Evolutionary conservation across 2,888 invertebrate genomes (phyloP), one percentile per base, ranked within the genome.

Genomic region (Conchocele bisecta): DNA sequence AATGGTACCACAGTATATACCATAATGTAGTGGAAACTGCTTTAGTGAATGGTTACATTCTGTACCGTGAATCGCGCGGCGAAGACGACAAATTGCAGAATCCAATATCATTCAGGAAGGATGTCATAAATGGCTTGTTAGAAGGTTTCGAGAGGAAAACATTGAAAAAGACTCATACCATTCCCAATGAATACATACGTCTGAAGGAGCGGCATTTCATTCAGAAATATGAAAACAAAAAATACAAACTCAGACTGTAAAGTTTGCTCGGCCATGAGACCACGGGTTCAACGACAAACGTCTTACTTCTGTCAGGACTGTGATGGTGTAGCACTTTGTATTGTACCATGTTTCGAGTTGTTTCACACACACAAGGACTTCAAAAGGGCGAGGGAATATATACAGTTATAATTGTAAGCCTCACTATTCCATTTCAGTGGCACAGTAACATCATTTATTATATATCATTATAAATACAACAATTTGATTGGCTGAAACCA

Each of bases 1-100:
- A 73, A 50, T 76, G 66, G 73, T 73, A 73, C 39, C 39, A 50
- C 7, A 15, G 66, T 1, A 31, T 76, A 4, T 73, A 48, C 35
- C 76, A 73, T 26, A 48, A 39, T n/a, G 33, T 56, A 5, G 42
- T 41, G 33, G 60, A 76, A 39, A 53, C 48, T 6, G 65, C 69
- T 15, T 31, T 76, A 3, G 60, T 60, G 20, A 70, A 70, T 73
- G 65, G 46, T 13, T 66, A 66, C 37, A 65, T 73, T 24, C 13
- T 70, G 29, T 73, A 65, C 33, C 20, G 42, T 7, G 26, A 67
- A 29, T 41, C 57, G 31, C 26, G 6, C 13, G 0, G 59, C n/a
- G 26, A 48, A 13, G 41, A 13, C 26, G 29, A 50, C 24, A 33
- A 44, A 35, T 7, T 15, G 2, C 17, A 53, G 37, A 29, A 22